phyloP scores from a whole-genome alignment of 1,140 invertebrate genomes.

The Pseudomyrmex sp. region DNA sequence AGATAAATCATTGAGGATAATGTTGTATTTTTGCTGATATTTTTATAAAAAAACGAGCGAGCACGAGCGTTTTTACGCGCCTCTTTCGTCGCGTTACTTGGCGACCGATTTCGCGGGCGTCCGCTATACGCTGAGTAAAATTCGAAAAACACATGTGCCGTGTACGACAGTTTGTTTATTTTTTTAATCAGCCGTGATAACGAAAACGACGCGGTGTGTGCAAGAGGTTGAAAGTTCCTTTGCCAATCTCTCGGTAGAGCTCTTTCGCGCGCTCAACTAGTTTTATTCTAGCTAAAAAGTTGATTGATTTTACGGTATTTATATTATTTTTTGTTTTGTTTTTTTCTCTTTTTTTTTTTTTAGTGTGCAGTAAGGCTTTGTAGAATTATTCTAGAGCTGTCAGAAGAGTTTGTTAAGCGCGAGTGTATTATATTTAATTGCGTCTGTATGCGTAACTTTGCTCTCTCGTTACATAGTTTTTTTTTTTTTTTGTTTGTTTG shows the following conservation, averaged over 20 bases:
- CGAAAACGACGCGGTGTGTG: not conserved
- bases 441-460: constrained; percentile 13
- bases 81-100: not conserved
- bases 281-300: constrained; percentile 26
- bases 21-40: constrained; percentile 68
- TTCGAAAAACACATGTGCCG: not conserved
- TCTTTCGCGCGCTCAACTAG: constrained; percentile 45
- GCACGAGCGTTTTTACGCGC: constrained; percentile 14
- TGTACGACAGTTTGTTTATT: constrained; percentile 24
- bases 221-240: constrained; percentile 46
- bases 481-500: too few relatives aligned
- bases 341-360: constrained; percentile 33
- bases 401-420: not conserved
- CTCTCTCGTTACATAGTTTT: constrained; percentile 31
- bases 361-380: constrained; percentile 11
- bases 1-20: constrained; percentile 55
- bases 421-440: constrained; percentile 22
- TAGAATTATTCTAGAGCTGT: constrained; percentile 26
- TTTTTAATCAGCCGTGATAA: not conserved
- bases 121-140: not conserved
- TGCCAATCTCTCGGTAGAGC: constrained; percentile 40
- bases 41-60: constrained; percentile 54
- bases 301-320: constrained; percentile 39
- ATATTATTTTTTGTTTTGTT: constrained; percentile 26
- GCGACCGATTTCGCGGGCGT: not conserved